Evolutionary conservation across 1,140 invertebrate genomes (phyloP), one percentile per base, ranked within the genome.

Genomic region (Gryon sp.): DNA sequence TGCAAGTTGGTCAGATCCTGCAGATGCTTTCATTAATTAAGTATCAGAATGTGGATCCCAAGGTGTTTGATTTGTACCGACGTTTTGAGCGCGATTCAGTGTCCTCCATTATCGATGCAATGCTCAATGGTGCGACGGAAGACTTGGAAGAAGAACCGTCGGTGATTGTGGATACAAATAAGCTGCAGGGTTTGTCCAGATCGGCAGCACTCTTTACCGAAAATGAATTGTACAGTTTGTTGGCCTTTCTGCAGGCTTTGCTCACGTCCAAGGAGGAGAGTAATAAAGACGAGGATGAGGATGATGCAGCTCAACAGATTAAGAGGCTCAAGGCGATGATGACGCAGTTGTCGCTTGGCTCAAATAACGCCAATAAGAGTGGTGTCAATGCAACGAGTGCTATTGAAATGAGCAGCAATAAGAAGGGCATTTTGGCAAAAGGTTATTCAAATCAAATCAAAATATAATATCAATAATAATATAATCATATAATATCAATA

Each of bases 1-100:
- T 97, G 84, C 97, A 98, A 90, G 92, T 94, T 7, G 94, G 93
- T 0, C 96, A 98, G 86, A 96, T 99, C 80, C 85, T 99, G 11
- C 97, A 99, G 89, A 94, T 95, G 80, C 89, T 99, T 22, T 97
- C 96, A 7, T 89, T 99, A 16, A 93, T 93, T 36, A 94, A 94
- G 83, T 94, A 93, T 88, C 95, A 97, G 82, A 92, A 92, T 69
- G 92, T 94, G 18, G 94, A 95, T 80, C 82, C 88, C 0, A 93
- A 93, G 84, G 90, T 92, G 24, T 89, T 90, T 50, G 94, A 96
- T 84, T 85, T 97, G 5, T 96, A 95, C 84, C 90, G 89, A 2
- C 91, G 91, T 62, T 95, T 97, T 84, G 93, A 96, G 76, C 93
- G 93, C 85, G 92, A 94, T 82, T 92, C 92, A 34, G 90, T 96